Evolutionary conservation across 92 coral and sea anemone genomes (phyloP).

Genomic region (Epizoanthus stellaris): DNA sequence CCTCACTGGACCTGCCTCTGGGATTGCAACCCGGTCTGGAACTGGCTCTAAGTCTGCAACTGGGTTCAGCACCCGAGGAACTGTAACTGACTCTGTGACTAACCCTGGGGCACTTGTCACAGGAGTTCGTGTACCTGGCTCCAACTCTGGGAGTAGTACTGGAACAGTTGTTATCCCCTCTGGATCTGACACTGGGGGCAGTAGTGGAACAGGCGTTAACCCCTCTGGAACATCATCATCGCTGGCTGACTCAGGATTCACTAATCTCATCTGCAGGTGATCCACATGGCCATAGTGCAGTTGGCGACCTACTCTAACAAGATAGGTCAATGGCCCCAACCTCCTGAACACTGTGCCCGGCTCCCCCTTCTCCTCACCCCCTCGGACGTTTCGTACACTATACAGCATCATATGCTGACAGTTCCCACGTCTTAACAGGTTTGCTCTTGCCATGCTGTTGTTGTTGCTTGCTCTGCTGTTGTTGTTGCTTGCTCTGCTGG

Average conservation of each 20-base stretch:
- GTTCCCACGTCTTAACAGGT: constrained; percentile 46
- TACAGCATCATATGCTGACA: constrained; percentile 46
- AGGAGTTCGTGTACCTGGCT: not conserved
- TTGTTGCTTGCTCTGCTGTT: constrained; percentile 43
- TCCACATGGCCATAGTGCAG: constrained; percentile 65
- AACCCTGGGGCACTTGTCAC: not conserved
- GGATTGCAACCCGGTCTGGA: not conserved
- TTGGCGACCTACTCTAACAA: constrained; percentile 49
- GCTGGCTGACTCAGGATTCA: no score
- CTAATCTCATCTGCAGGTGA: constrained; percentile 31
- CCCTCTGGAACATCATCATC: not conserved
- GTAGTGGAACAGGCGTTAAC: not conserved
- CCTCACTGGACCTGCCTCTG: not conserved
- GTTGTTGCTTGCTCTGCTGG: constrained; percentile 45
- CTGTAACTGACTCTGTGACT: not conserved
- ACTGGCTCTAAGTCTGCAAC: constrained; percentile 7
- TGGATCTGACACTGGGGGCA: not conserved
- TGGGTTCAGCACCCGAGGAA: not conserved
- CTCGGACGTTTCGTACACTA: constrained; percentile 53
- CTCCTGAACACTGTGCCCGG: constrained; percentile 40
- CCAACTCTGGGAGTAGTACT: not conserved
- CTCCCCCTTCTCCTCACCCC: constrained; percentile 59
- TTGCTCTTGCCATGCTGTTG: constrained; percentile 36
- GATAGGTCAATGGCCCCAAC: constrained; percentile 54
- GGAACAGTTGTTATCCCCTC: not conserved